Base-by-base conservation (phyloP, 2,888 invertebrate genomes). In the Chaetogeoica ovagalla region DNA sequence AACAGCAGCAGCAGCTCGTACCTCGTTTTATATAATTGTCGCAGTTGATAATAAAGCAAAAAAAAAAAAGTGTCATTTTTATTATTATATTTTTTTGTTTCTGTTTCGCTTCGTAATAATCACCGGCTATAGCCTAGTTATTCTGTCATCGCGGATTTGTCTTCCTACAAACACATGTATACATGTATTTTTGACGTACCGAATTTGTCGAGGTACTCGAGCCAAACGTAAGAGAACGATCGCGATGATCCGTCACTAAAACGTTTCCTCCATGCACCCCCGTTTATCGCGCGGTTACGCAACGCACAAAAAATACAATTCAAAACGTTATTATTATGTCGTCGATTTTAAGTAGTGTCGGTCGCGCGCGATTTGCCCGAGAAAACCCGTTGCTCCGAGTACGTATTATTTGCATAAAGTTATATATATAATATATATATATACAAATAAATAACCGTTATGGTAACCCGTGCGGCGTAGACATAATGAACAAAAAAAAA, bases 201-300 rank as follows among this genome's bases (percentile, higher is more conserved):
- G n/a, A 79, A 79, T 79, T 71, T 57, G 79, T 63, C 71, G 57
- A 63, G 79, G 71, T 70, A 48, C 48, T 11, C 48, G 55, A 23
- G 59, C 43, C 66, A 75, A 75, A 66, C 75, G 43, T 23, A 23
- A 43, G 30, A 57, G 66, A 75, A 75, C 66, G 21, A 65, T 65
- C 55, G 66, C 43, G 23, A 65, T 23, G 57, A 66, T 74, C 75
- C 23, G 59, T 39, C 59, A 23, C 43, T 59, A 23, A n/a, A 48
- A 48, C 30, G 4, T 30, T 30, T 30, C 30, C 30, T 30, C 30
- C 30, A 30, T 30, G n/a, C n/a, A n/a, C n/a, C n/a, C 30, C 30
- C 30, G 30, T 30, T 30, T 30, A 30, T 30, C 30, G 30, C 43
- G 43, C 75, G 57, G 75, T 75, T 75, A 75, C 57, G 75, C 75